Base-by-base conservation (phyloP, 2,113 vertebrate species). In the Triplophysa siluroides region DNA sequence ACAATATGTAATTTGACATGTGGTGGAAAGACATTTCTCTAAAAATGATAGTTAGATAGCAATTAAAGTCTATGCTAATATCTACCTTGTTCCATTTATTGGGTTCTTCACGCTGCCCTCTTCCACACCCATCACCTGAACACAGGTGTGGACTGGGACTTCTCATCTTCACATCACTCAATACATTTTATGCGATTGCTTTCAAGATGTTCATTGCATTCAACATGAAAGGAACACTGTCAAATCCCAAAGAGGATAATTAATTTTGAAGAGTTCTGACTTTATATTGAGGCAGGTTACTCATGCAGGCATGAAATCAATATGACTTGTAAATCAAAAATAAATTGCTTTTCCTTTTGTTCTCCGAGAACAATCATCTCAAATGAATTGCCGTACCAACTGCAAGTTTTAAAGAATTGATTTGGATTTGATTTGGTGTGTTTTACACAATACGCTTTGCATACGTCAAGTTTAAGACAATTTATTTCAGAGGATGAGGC, bases 281-380 rank as follows among this genome's bases (percentile, higher is more conserved):
- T 75, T 84, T 80, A 79, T 56, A 85, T 86, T 33, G 18, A 89
- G 78, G 75, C 76, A 85, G 81, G 84, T 85, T 89, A 88, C 77
- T 87, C 87, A 89, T 85, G 88, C 63, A 26, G 86, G 86, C 77
- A 88, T 90, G 78, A 88, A 91, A 90, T 90, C 78, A 58, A 88
- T 89, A 89, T 87, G 85, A 89, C 85, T 66, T 86, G 85, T 89
- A 87, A 88, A 88, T 88, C 80, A 88, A 89, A 90, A 91, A 88
- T 89, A 88, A 92, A 91, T 90, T 74, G 83, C 19, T 85, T 89
- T 87, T 83, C 85, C 64, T 83, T 88, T 88, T 89, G 84, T 88
- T 88, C 86, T 87, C 83, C 60, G 67, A 66, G 79, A 90, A 85
- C 85, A 90, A 88, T 88, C 78, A 86, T 90, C 89, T 88, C 58